phyloP scores from a whole-genome alignment of 2,113 vertebrate genomes.

The Alectura lathami region DNA sequence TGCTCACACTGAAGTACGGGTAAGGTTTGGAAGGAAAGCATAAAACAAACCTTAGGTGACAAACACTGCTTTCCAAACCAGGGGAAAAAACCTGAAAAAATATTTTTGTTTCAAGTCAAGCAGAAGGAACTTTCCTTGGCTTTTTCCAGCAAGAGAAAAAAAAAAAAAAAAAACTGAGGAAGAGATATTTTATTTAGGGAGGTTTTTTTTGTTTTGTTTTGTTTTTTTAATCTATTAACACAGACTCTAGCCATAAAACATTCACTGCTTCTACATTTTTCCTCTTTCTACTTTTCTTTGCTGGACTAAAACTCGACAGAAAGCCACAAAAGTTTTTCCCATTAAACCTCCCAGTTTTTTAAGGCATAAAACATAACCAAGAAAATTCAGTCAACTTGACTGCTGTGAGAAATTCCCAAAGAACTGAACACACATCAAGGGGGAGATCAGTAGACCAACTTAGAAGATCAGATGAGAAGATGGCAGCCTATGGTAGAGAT shows the following conservation, averaged over 20 bases:
- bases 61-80: neutral
- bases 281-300: neutral
- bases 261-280: conserved; percentile 4
- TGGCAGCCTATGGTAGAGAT: neutral
- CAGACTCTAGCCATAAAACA: neutral
- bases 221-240: neutral
- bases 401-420: neutral
- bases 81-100: neutral
- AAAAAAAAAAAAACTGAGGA: rapidly evolving
- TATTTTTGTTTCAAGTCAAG: conserved; percentile 33
- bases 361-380: neutral
- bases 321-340: neutral
- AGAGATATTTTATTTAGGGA: conserved; percentile 4
- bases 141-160: neutral
- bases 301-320: neutral
- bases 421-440: neutral
- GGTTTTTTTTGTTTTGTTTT: too few species aligned
- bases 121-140: neutral
- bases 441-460: neutral
- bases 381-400: neutral
- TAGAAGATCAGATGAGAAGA: neutral
- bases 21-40: conserved; percentile 15
- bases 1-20: rapidly evolving
- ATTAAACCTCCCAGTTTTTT: neutral
- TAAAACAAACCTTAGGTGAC: conserved; percentile 1